Base-by-base conservation (phyloP, 2,113 vertebrate species). In the Crocuta crocuta region DNA sequence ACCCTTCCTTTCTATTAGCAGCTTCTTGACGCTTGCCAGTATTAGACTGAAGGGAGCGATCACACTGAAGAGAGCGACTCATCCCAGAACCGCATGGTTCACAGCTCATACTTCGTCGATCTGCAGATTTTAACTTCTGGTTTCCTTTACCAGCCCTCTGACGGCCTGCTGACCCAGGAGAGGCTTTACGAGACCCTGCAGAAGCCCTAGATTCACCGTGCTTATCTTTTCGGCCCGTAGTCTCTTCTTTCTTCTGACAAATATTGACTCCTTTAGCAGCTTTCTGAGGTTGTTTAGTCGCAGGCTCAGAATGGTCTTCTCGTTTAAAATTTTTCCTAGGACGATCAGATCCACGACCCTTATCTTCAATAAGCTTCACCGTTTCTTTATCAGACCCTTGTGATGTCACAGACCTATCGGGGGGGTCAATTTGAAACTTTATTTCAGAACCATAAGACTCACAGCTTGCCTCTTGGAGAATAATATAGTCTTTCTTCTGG, bases 401-500 rank as follows among this genome's bases (percentile, higher is more conserved):
- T 21, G 96, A 80, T 63, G 98, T 55, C 97, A 97, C 94, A 89
- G 98, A 98, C 95, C 99, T 98, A 66, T 78, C 11, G 70, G 96
- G 73, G 45, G 73, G 7, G 90, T 92, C 92, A 35, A 11, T 71
- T 71, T 66, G 91, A 95, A 97, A 91, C 87, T 85, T 90, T 76
- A 94, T 96, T 21, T 99, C 99, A 97, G 99, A 99, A 65, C 93
- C 91, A 31, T 92, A 98, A 73, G 92, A 65, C 17, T 95, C 94
- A 79, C 94, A 97, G 61, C 71, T 96, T 89, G 99, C 97, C 79
- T 99, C 99, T 63, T 98, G 96, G 31, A 98, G 81, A 96, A 98
- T 94, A 78, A 98, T 98, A 85, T 95, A 98, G 76, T 99, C 99
- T 98, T 98, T 99, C 21, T 99, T 99, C 83, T 95, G 88, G 70